Base-by-base conservation (phyloP, 2,113 vertebrate genomes). In the Centropus bengalensis region DNA sequence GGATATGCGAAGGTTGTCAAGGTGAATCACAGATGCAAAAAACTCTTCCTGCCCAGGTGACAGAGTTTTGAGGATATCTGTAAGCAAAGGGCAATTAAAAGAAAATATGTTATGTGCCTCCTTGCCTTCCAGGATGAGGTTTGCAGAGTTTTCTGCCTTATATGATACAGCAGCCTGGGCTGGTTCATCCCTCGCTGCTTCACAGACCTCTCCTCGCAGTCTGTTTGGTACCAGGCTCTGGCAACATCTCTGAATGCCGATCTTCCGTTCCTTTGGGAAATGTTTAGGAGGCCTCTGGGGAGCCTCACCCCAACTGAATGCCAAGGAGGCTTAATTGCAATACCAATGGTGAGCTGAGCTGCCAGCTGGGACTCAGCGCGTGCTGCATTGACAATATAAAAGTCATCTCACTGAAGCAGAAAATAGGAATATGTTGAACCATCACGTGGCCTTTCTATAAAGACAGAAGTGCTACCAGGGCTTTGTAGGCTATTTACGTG, bases 381-480 rank as follows among this genome's bases (percentile, higher is more conserved):
- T 9, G 14, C 54, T 12, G 58, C 38, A 40, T 10, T 56, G 64
- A 14, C 68, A 5, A 0, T 21, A n/a, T 6, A n/a, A 85, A 82
- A 87, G 68, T 26, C 60, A 4, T 51, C 74, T 73, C 91, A 92
- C 36, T 83, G 95, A 79, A 95, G 95, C 96, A 94, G 93, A 93
- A 95, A 96, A 95, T 79, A 74, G 86, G 90, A 81, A 62, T 32
- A 42, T 63, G 75, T 80, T n/a, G 56, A 85, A 89, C 81, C 75
- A 49, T 89, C 73, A 63, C 10, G 4, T 86, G 89, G 56, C 38
- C 91, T 86, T 76, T 76, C 63, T 44, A 42, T 30, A 67, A 54
- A 82, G 84, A 42, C 0, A 78, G 54, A 88, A 89, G 62, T 16
- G 85, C 70, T 82, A 85, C 78, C 85, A 79, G 91, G 76, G 62